Conservation (phyloP, 2,888 invertebrate genomes). For the Nymphalis polychloros region DNA sequence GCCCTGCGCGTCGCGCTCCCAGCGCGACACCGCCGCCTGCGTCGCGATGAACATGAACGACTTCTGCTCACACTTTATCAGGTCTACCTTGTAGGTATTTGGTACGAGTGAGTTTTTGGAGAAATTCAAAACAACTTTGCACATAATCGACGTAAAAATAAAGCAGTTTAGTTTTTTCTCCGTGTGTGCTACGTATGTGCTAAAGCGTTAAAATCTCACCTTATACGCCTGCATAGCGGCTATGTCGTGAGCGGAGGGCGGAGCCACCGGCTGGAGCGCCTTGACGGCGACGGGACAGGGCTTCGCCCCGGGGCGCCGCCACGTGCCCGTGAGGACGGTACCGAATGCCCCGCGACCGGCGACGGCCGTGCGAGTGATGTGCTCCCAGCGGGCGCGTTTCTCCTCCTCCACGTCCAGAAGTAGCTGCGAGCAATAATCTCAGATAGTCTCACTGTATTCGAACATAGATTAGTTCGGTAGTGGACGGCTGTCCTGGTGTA, state of each 20-base stretch:
- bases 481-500: no score
- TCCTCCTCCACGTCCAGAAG: slow-evolving; percentile 93
- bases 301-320: slow-evolving; percentile 72
- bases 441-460: background rate
- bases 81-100: no score
- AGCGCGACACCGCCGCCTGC: slow-evolving; percentile 90
- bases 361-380: slow-evolving; percentile 87
- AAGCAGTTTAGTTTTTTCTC: no score
- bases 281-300: slow-evolving; percentile 88
- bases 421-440: slow-evolving; percentile 73
- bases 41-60: background rate
- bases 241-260: slow-evolving; percentile 72
- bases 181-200: background rate
- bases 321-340: slow-evolving; percentile 93
- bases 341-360: slow-evolving; percentile 99
- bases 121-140: no score
- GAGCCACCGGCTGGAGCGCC: slow-evolving; percentile 96
- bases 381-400: slow-evolving; percentile 90
- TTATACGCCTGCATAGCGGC: slow-evolving; percentile 65
- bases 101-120: no score
- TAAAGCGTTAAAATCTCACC: slow-evolving; percentile 44
- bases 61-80: no score
- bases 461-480: no score
- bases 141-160: no score
- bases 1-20: slow-evolving; percentile 95